These are phyloP conservation scores for Halictus ligatus DNA, from an alignment of 2,888 invertebrate genomes.

Conservation along the genomic window DNA sequence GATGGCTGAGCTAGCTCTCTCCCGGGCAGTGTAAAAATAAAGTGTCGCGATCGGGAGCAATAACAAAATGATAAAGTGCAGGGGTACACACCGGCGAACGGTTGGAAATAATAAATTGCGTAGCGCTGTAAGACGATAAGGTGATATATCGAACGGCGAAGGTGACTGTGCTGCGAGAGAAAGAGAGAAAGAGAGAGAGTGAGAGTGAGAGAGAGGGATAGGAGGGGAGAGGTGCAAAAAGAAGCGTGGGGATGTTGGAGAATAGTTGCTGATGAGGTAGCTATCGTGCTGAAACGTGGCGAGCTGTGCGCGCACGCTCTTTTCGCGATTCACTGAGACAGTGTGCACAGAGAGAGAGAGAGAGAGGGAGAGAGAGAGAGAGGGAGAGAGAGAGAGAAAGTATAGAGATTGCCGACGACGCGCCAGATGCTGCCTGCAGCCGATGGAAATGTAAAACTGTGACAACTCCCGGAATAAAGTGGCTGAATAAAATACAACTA, in stretches of 20 bases:
- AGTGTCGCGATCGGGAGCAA: slow-evolving; percentile 20
- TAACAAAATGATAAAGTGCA: slow-evolving; percentile 38
- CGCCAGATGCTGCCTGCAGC: slow-evolving; percentile 78
- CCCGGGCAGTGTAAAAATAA: slow-evolving; percentile 1
- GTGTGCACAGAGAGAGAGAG: not conserved
- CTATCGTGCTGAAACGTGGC: slow-evolving; percentile 49
- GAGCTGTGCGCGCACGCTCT: slow-evolving; percentile 62
- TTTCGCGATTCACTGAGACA: not conserved
- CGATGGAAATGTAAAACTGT: slow-evolving; percentile 82
- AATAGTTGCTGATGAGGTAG: slow-evolving; percentile 59
- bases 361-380: not conserved
- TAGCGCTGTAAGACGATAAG: slow-evolving; percentile 31
- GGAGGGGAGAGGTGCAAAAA: not conserved
- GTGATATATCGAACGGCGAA: slow-evolving; percentile 21
- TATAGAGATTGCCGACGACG: slow-evolving; percentile 76
- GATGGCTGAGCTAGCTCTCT: not conserved
- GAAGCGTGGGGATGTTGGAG: slow-evolving; percentile 13
- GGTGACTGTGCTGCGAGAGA: slow-evolving; percentile 30
- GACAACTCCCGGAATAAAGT: slow-evolving; percentile 83
- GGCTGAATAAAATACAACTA: slow-evolving; percentile 83
- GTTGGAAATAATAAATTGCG: not conserved
- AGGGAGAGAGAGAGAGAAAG: slow-evolving; percentile 9
- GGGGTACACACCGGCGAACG: not conserved
- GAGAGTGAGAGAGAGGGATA: not conserved
- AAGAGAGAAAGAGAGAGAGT: not conserved